Conservation (phyloP, 2,113 vertebrate genomes). For the Sylvilagus bachmani region DNA sequence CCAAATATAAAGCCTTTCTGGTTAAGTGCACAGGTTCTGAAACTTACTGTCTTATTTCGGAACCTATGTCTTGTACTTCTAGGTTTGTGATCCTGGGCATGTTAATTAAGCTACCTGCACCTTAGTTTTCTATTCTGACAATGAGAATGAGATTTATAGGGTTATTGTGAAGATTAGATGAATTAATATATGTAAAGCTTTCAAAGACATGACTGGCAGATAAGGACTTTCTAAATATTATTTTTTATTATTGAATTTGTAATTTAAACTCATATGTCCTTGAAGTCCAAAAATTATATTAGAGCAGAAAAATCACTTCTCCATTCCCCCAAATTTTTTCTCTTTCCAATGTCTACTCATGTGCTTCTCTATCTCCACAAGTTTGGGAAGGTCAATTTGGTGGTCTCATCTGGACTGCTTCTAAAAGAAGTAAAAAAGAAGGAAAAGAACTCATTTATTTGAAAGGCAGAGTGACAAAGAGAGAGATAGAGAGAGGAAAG, state of each 20-base stretch:
- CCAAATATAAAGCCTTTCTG: conserved; percentile 10
- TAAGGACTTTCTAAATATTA: conserved; percentile 16
- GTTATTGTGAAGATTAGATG: not conserved
- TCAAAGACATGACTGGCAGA: not conserved
- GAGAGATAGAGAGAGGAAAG: too few relatives aligned
- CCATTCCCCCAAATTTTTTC: not conserved
- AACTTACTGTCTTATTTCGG: not conserved
- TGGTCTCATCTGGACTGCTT: not conserved
- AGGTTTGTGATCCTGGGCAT: not conserved
- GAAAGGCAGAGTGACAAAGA: too few relatives aligned
- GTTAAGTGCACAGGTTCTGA: not conserved
- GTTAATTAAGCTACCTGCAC: not conserved
- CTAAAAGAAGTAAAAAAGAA: too few relatives aligned
- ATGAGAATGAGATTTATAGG: not conserved
- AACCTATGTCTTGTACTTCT: not conserved
- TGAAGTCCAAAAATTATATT: not conserved
- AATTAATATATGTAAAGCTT: not conserved
- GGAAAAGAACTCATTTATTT: too few relatives aligned
- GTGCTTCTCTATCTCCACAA: not conserved
- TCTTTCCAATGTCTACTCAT: not conserved
- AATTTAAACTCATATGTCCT: not conserved
- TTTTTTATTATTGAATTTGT: not conserved
- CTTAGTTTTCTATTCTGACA: conserved; percentile 22
- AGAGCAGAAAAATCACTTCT: not conserved
- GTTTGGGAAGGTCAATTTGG: not conserved